Percentiles rank a stretch among this genome's conserved stretches.
phyloP scores from a whole-genome alignment of 37 sponge, comb jelly and placozoan genomes.

The Chondrosia reniformis region DNA sequence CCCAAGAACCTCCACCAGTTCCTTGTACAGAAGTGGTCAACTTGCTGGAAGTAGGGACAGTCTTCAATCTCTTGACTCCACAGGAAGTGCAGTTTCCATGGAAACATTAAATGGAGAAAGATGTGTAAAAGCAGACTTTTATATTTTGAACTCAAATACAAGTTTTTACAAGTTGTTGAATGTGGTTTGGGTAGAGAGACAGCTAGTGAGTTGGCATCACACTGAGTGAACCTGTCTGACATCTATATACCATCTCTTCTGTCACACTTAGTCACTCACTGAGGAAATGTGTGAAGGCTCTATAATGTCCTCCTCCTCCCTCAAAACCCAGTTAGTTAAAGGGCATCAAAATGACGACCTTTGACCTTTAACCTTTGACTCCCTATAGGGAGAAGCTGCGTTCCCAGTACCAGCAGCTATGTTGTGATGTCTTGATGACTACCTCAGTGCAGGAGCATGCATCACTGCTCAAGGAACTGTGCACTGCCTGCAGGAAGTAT shows the following conservation, averaged over 20 bases:
- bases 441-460: slow-evolving; percentile 11
- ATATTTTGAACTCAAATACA: slow-evolving; percentile 37
- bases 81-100: no score
- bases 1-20: not conserved
- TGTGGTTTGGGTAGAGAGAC: slow-evolving; percentile 25
- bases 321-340: not conserved
- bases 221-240: no score
- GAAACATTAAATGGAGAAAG: no score
- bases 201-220: slow-evolving; percentile 55
- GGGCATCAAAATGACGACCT: no score
- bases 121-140: slow-evolving; percentile 26
- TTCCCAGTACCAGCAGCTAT: not conserved
- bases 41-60: not conserved
- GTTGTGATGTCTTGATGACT: not conserved
- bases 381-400: slow-evolving; percentile 4
- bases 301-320: not conserved
- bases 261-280: not conserved
- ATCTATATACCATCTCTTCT: not conserved
- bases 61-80: not conserved
- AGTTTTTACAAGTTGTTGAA: slow-evolving; percentile 40
- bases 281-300: not conserved
- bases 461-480: slow-evolving; percentile 38
- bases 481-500: slow-evolving; percentile 50
- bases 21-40: no score
- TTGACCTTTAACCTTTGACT: not conserved